Base-by-base conservation (phyloP, 2,797 vertebrate genomes). In the Pipistrellus pipistrellus region DNA sequence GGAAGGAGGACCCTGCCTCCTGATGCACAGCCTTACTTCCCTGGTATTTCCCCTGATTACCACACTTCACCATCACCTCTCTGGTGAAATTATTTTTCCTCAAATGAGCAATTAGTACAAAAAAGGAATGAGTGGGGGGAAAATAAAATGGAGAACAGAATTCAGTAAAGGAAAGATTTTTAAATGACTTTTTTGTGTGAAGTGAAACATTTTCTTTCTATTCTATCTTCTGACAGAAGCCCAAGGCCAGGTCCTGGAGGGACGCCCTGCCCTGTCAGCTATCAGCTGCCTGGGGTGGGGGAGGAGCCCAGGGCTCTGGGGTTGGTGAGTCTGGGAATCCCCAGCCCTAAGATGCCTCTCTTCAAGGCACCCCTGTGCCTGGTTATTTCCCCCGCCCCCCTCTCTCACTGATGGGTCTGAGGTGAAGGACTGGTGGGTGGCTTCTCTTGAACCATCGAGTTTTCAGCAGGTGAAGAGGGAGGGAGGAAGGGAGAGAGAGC, bases 1-100 rank as follows among this genome's bases (percentile, higher is more conserved):
- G 27, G 91, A 80, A 66, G 32, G 53, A 91, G 68, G 41, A 53
- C 68, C 48, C 68, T 57, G 89, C 82, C 57, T 94, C 75, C 38
- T 76, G 77, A 11, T 3, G n/a, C 9, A 13, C 55, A 87, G 46
- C 72, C 84, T 53, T 62, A 57, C 75, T 95, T 97, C 93, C 95
- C 95, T 95, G 90, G 78, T 92, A 90, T 93, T 95, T 94, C 83
- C 93, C 59, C 90, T 96, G 92, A 97, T 95, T 95, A 95, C 76
- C 66, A 91, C 92, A 96, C 95, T 93, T 94, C 96, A 96, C 95
- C 69, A 95, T 46, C 51, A 95, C 78, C 82, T 96, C 82, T 93
- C 87, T 38, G 75, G 85, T 64, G 83, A 90, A 93, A 95, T 96
- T 83, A 96, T 91, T 96, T 93, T 83, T 84, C 93, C 73, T 96